Conservation (phyloP, 2,113 vertebrate species). For the Melanostigma gelatinosum region DNA sequence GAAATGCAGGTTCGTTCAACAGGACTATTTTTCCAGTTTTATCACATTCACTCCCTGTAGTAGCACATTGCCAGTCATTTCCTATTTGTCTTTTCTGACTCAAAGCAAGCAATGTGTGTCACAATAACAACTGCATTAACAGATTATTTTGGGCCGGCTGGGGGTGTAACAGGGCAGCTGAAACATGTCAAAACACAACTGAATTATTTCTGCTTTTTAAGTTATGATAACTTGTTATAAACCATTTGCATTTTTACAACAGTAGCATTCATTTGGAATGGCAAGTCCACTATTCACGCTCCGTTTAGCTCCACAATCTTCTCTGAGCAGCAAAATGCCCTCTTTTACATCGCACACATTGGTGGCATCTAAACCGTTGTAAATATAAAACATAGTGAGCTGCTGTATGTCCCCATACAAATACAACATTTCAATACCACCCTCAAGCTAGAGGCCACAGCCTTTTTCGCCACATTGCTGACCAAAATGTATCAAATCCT, state of each 20-base stretch:
- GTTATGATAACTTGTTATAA: neutral
- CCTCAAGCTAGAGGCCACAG: neutral
- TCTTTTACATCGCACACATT: neutral
- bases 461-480: neutral
- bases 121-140: neutral
- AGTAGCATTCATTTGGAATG: neutral
- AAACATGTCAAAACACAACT: neutral
- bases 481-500: neutral
- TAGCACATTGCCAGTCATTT: neutral
- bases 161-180: neutral
- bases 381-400: neutral
- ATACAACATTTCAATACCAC: neutral
- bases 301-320: neutral
- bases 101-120: neutral
- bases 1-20: neutral
- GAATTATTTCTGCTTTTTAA: neutral
- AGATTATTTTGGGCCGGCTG: neutral
- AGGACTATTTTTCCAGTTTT: neutral
- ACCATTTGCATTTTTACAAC: neutral
- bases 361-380: neutral
- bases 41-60: neutral
- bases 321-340: neutral
- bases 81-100: neutral
- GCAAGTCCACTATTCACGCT: neutral
- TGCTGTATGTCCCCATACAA: neutral